Percentiles rank a stretch among this genome's conserved stretches.
phyloP scores from a whole-genome alignment of 2,888 invertebrate species.

The Priapulus caudatus region DNA sequence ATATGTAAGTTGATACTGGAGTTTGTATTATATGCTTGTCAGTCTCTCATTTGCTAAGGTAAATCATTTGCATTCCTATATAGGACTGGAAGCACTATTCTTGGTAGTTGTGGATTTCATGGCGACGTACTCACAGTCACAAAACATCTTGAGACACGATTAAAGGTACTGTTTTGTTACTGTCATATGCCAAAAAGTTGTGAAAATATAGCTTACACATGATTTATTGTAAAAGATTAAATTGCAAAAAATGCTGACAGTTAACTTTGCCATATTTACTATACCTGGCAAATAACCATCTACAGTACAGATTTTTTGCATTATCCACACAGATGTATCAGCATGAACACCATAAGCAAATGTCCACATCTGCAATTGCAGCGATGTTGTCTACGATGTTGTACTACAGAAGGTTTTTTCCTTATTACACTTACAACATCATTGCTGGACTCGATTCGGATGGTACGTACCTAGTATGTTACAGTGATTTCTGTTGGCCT shows the following conservation, averaged over 20 bases:
- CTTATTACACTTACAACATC: conserved; percentile 90
- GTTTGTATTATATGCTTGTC: not conserved
- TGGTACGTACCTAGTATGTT: conserved; percentile 39
- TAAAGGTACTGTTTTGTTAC: conserved; percentile 49
- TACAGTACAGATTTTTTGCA: too few species aligned
- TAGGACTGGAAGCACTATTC: conserved; percentile 61
- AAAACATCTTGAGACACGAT: conserved; percentile 63
- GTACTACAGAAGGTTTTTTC: conserved; percentile 94
- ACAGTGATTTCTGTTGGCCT: too few species aligned
- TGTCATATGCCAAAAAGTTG: conserved; percentile 5
- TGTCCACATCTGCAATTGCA: conserved; percentile 82
- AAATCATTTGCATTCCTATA: conserved; percentile 18
- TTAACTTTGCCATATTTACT: too few species aligned
- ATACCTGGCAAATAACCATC: too few species aligned
- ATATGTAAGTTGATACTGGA: not conserved
- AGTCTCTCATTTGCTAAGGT: not conserved
- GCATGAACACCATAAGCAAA: conserved; percentile 82
- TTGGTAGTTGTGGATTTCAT: conserved; percentile 96
- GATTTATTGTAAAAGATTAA: too few species aligned
- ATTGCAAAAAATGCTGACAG: too few species aligned
- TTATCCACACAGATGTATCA: conserved; percentile 59
- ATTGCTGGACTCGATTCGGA: conserved; percentile 83
- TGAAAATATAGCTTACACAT: too few species aligned
- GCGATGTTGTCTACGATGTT: conserved; percentile 92
- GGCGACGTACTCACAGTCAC: conserved; percentile 88